A percentile compares a stretch with the other conserved stretches of the same genome.
Evolutionary conservation across 23 tunicate genomes (phyloP).

Genomic region (Diplosoma virens): DNA sequence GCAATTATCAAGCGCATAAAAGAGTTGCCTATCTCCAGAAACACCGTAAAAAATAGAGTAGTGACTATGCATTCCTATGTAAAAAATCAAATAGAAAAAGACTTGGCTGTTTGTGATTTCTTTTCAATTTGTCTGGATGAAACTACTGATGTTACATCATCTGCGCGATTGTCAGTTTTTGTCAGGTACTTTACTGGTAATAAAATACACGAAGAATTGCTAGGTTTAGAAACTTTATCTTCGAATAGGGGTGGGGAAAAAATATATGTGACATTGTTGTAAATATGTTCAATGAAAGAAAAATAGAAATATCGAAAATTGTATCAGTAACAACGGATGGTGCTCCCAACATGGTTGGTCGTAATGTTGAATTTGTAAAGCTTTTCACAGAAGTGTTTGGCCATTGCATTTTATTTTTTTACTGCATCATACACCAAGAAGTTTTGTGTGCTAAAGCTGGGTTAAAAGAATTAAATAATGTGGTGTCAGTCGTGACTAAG

Average conservation of each 20-base stretch:
- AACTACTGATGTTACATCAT: background rate
- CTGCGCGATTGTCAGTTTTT: background rate
- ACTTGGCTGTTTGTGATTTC: background rate
- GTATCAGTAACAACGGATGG: background rate
- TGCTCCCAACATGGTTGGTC: background rate
- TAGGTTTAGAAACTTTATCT: no score
- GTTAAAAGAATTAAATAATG: background rate
- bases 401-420: background rate
- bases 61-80: background rate
- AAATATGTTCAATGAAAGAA: no score
- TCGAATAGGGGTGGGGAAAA: no score
- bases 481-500: background rate
- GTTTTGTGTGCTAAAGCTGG: background rate
- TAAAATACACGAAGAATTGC: no score
- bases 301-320: no score
- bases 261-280: no score
- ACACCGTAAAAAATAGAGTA: background rate
- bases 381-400: background rate
- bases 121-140: conserved; percentile 1
- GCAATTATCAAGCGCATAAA: background rate
- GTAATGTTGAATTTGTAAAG: background rate
- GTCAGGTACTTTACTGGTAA: no score
- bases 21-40: background rate
- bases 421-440: background rate
- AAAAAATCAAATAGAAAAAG: background rate